phyloP scores from a whole-genome alignment of 2,113 vertebrate genomes.

The Leucosticte australis region DNA sequence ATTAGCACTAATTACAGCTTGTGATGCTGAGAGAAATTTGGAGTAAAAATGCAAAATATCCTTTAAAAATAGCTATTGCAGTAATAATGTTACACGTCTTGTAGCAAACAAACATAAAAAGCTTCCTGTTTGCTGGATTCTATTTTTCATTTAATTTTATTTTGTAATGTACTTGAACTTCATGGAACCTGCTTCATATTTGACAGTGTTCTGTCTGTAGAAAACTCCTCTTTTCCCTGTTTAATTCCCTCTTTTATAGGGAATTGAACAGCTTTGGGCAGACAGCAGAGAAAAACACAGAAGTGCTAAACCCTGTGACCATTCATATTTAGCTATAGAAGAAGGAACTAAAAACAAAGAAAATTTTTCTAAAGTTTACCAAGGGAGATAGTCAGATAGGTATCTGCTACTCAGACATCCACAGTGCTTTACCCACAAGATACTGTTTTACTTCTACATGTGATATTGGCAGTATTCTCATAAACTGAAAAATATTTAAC shows the following conservation, averaged over 20 bases:
- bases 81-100: not conserved
- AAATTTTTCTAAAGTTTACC: not conserved
- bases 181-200: not conserved
- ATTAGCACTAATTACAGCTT: constrained; percentile 11
- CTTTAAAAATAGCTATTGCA: not conserved
- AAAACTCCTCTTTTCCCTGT: not conserved
- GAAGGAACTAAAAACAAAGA: not conserved
- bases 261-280: not conserved
- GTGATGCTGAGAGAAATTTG: not conserved
- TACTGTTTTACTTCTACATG: not conserved
- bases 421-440: not conserved
- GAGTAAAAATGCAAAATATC: not conserved
- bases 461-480: not conserved
- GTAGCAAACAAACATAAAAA: not conserved
- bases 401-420: not conserved
- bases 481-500: not conserved
- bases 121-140: not conserved
- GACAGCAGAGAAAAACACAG: not conserved
- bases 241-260: not conserved
- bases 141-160: not conserved
- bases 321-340: not conserved
- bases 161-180: not conserved
- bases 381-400: not conserved
- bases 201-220: not conserved
- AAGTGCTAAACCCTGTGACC: not conserved